Evolutionary conservation across 2,797 vertebrate genomes (phyloP).

Genomic region (Chaunax sp.): DNA sequence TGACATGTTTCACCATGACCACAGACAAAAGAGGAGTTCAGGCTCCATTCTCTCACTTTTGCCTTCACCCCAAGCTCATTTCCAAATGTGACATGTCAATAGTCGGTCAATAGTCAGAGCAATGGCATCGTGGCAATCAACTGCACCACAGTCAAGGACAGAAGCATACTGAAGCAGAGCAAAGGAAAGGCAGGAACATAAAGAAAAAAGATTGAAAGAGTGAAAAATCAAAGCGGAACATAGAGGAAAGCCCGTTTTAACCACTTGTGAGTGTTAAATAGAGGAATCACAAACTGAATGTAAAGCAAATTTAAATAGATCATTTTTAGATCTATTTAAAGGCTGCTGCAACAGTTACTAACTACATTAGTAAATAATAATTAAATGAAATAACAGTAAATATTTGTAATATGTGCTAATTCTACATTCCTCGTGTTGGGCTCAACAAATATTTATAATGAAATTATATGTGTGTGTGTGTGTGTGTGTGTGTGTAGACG

Average conservation of each 20-base stretch:
- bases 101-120: constrained; percentile 35
- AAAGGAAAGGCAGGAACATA: constrained; percentile 7
- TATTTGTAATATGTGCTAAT: not conserved
- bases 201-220: constrained; percentile 6
- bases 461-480: not conserved
- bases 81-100: constrained; percentile 49
- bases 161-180: constrained; percentile 14
- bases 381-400: not conserved
- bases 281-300: not conserved
- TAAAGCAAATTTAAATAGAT: not conserved
- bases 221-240: constrained; percentile 3
- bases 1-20: not conserved
- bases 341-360: no score
- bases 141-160: constrained; percentile 53
- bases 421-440: not conserved
- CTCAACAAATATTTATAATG: no score
- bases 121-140: constrained; percentile 49
- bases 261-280: not conserved
- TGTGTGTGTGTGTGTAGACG: constrained; percentile 60
- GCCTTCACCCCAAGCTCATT: constrained; percentile 41
- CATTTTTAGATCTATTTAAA: no score
- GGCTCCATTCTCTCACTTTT: constrained; percentile 13
- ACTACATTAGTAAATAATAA: no score
- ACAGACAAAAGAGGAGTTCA: constrained; percentile 9
- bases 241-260: not conserved